Conservation (phyloP, 1,140 invertebrate genomes). For the Ceratitis capitata region DNA sequence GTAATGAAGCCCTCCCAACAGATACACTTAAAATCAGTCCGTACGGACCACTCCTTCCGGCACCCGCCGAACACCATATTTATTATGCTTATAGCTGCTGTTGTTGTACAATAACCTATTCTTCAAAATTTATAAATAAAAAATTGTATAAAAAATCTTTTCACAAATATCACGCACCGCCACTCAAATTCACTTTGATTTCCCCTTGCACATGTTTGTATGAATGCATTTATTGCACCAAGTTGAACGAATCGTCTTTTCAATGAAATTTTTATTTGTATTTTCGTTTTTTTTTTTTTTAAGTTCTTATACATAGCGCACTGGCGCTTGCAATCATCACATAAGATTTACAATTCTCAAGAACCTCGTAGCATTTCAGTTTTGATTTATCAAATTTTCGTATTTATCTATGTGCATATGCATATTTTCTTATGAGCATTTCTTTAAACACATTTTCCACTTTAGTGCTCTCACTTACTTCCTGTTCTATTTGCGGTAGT, state of each 20-base stretch:
- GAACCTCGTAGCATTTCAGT: background rate
- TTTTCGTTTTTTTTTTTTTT: background rate
- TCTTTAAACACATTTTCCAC: background rate
- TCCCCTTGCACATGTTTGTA: background rate
- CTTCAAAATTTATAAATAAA: background rate
- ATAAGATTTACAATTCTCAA: background rate
- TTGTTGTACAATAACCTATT: background rate
- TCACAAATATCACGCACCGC: slow-evolving; percentile 3
- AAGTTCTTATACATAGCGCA: background rate
- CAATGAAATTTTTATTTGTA: background rate
- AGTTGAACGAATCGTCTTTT: background rate
- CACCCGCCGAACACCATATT: no score
- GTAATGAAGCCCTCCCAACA: no score
- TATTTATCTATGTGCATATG: no score
- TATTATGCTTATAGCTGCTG: background rate
- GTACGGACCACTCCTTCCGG: no score
- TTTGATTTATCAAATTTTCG: slow-evolving; percentile 9
- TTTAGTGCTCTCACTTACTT: background rate
- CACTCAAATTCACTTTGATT: background rate
- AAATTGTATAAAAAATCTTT: background rate
- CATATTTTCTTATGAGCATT: background rate
- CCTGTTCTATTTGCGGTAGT: background rate
- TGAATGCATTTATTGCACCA: background rate
- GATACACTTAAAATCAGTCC: no score
- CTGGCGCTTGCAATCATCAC: background rate